phyloP scores from a whole-genome alignment of 2,797 vertebrate genomes.

The Podargus strigoides region DNA sequence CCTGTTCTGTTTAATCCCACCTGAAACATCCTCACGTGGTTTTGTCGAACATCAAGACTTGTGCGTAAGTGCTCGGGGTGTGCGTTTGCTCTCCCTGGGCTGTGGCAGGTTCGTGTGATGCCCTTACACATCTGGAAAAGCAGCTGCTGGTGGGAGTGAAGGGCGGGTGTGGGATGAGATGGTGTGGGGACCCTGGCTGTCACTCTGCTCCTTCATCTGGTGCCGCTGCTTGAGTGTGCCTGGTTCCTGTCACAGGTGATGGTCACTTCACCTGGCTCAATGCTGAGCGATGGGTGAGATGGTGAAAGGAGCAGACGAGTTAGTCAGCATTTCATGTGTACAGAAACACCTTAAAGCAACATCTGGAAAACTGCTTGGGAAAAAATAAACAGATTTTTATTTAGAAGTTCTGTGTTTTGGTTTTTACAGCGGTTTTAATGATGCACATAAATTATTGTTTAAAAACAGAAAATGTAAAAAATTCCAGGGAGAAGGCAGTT shows the following conservation, averaged over 20 bases:
- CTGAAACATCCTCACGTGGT: fast-evolving
- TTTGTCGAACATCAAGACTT: fast-evolving
- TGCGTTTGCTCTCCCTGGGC: too few relatives aligned
- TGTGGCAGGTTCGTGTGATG: too few relatives aligned
- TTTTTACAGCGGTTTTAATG: not conserved
- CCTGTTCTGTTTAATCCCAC: not conserved
- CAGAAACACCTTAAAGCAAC: not conserved
- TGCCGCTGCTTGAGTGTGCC: not conserved
- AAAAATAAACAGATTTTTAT: not conserved
- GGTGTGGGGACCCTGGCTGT: too few relatives aligned
- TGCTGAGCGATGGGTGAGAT: not conserved
- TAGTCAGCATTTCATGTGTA: not conserved
- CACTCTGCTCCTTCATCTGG: not conserved
- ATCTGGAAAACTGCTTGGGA: not conserved
- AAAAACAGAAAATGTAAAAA: not conserved
- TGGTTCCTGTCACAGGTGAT: not conserved
- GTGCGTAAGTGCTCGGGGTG: too few relatives aligned
- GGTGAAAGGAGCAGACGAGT: not conserved
- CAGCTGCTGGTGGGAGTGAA: too few relatives aligned
- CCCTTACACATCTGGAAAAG: too few relatives aligned
- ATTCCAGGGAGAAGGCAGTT: not conserved
- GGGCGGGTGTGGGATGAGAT: too few relatives aligned
- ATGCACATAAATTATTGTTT: constrained; percentile 9
- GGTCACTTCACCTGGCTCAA: not conserved
- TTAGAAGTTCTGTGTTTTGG: not conserved